Base-by-base conservation (phyloP, 2,888 invertebrate genomes). In the Rambutsinella grinnellia region DNA sequence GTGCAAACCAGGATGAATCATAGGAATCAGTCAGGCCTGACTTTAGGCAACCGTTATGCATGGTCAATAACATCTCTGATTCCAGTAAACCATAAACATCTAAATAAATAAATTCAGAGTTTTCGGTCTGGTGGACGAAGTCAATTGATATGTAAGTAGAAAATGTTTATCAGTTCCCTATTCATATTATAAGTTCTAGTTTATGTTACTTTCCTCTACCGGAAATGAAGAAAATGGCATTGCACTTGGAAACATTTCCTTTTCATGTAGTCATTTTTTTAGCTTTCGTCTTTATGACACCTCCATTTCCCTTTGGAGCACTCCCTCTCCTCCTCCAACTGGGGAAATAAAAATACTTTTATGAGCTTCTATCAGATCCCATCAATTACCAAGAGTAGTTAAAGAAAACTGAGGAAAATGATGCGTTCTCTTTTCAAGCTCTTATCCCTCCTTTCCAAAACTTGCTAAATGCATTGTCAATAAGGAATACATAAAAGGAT, bases 161-260 rank as follows among this genome's bases (percentile, higher is more conserved):
- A n/a, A n/a, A n/a, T n/a, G n/a, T n/a, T n/a, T n/a, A n/a, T n/a
- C n/a, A n/a, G n/a, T n/a, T n/a, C n/a, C n/a, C n/a, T n/a, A n/a
- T n/a, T n/a, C n/a, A n/a, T n/a, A n/a, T n/a, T n/a, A n/a, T n/a
- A 15, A 10, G 28, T n/a, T 19, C 28, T 10, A 26, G 13, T 10
- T 27, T 5, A 6, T 21, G 6, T 54, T 19, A 2, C n/a, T 17
- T 24, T 24, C 17, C 44, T 19, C 17, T 17, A 56, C 68, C 75
- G 75, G 75, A 75, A 75, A 62, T 68, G 75, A 56, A 68, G 57
- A 61, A 54, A 75, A 67, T 62, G 67, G 75, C 46, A 68, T 58
- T 72, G 72, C 72, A 72, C 65, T 72, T 60, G 57, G 49, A 15
- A 19, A 44, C 44, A 54, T 47, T 49, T 71, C 36, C 62, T 15